Base-by-base conservation (phyloP, 2,797 vertebrate genomes). In the Chaenodraco wilsoni region DNA sequence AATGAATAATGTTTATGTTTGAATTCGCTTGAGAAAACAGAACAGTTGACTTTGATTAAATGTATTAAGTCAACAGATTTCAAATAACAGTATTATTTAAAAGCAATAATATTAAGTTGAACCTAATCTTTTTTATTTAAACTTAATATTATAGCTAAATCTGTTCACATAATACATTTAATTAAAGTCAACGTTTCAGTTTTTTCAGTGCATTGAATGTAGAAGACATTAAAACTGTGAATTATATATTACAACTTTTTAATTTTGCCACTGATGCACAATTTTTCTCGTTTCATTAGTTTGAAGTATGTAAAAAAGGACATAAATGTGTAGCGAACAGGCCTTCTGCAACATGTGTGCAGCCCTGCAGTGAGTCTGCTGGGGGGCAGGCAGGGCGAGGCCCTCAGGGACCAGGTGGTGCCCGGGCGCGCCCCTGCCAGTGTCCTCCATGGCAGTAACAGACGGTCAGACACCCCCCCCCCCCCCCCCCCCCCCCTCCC, bases 401-500 rank as follows among this genome's bases (percentile, higher is more conserved):
- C 79, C 79, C 23, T 27, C 77, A 9, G 74, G 71, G 59, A 74
- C 65, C 76, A 64, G 78, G 58, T 33, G 31, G 71, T 56, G 59
- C 45, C 71, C 12, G 0, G 66, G 54, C 69, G 40, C 56, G 59
- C 63, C 65, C 67, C 43, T 1, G 62, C 59, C 40, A 52, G 54
- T 31, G 58, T 14, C 65, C 73, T 72, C 56, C 6, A 10, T 57
- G 67, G 51, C 82, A 66, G 58, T 31, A 82, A 66, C 87, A 89
- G 87, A 85, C 77, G 77, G 84, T 78, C 68, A 56, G 66, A 83
- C 41, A 17, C 33, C 41, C 14, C 19, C n/a, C n/a, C n/a, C n/a
- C n/a, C n/a, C n/a, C n/a, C n/a, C n/a, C n/a, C n/a, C 15, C 19
- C 61, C 62, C 9, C 4, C 78, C 68, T 48, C 60, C 40, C 54